phyloP scores from a whole-genome alignment of 1,140 invertebrate species.

The Philaenus spumarius region DNA sequence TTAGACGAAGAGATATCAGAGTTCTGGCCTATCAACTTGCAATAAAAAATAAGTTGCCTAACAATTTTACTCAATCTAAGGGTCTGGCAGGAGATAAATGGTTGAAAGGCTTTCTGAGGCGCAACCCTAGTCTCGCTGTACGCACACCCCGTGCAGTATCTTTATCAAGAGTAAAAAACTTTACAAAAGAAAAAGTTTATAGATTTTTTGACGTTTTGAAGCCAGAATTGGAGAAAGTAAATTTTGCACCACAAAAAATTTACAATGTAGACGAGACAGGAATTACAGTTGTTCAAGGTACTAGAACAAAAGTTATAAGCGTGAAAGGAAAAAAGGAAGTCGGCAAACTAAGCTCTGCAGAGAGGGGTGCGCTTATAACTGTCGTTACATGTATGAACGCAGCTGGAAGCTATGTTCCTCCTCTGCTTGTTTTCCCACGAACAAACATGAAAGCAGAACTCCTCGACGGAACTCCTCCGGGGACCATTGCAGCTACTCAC shows the following conservation, averaged over 20 bases:
- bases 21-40: conserved; percentile 6
- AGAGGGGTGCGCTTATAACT: conserved; percentile 30
- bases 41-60: not conserved
- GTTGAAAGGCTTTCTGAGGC: conserved; percentile 37
- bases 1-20: not conserved
- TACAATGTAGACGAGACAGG: conserved; percentile 40
- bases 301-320: conserved; percentile 29
- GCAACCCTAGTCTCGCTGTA: conserved; percentile 35
- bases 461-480: conserved; percentile 34
- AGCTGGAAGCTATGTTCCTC: conserved; percentile 34
- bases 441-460: conserved; percentile 29
- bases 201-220: conserved; percentile 35
- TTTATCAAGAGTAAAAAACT: conserved; percentile 36
- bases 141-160: conserved; percentile 40
- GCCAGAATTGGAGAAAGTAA: conserved; percentile 14
- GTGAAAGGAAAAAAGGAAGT: conserved; percentile 32
- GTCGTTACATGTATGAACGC: conserved; percentile 34
- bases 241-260: conserved; percentile 26
- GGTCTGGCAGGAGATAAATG: conserved; percentile 31
- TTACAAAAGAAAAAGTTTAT: conserved; percentile 38
- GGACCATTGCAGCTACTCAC: conserved; percentile 32
- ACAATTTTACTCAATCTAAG: conserved; percentile 7
- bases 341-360: conserved; percentile 26
- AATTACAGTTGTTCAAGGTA: conserved; percentile 32
- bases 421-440: conserved; percentile 36